Evolutionary conservation across 2,113 vertebrate species (phyloP).

Genomic region (Neolamprologus sp.): DNA sequence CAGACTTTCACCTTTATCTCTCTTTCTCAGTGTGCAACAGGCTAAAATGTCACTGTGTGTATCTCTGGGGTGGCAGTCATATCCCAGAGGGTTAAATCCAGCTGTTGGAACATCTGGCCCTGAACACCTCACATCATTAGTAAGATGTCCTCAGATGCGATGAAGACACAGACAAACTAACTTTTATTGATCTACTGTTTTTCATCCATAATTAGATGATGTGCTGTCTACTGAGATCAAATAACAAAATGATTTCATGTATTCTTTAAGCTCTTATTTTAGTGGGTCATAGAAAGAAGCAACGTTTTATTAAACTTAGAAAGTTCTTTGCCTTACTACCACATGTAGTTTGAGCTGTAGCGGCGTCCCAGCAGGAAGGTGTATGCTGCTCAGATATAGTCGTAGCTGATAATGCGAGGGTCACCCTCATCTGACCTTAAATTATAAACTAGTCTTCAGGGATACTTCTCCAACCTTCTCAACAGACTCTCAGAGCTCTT

Average conservation of each 20-base stretch:
- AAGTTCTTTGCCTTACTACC: not conserved
- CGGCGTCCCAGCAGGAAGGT: not conserved
- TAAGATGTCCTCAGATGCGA: not conserved
- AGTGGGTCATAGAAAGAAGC: not conserved
- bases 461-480: not conserved
- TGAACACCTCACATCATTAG: not conserved
- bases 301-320: not conserved
- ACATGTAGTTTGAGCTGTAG: not conserved
- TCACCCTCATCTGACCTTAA: not conserved
- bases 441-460: not conserved
- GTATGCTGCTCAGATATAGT: not conserved
- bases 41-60: not conserved
- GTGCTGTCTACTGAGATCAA: not conserved
- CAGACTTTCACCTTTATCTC: not conserved
- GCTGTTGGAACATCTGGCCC: not conserved
- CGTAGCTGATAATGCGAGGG: not conserved
- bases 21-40: not conserved
- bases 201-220: not conserved
- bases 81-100: not conserved
- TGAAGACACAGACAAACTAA: not conserved
- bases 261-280: not conserved
- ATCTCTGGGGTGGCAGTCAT: not conserved
- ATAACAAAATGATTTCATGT: not conserved
- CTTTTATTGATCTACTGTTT: not conserved
- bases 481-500: not conserved